Base-by-base conservation (phyloP, 2,113 vertebrate genomes). In the Tamias sibiricus region DNA sequence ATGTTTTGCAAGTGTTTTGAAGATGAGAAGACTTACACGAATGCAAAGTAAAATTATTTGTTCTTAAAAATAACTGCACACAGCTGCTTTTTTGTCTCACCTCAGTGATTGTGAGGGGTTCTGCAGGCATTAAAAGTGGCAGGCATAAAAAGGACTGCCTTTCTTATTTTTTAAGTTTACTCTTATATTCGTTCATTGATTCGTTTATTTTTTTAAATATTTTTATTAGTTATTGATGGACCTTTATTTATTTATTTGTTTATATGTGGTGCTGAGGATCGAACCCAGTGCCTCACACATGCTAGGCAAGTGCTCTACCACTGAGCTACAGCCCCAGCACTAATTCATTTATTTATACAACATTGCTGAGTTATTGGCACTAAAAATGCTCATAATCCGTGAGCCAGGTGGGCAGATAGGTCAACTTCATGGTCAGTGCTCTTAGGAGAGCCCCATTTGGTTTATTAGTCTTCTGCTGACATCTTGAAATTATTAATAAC, bases 1-100 rank as follows among this genome's bases (percentile, higher is more conserved):
- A 87, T 95, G 95, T 95, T 95, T 94, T 81, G 28, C 80, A 72
- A 52, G 52, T 40, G 72, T 92, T 95, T 85, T 94, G 87, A 92
- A 76, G 81, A 90, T 87, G 80, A 77, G 52, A 95, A 80, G 80
- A 76, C 75, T 92, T 62, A 76, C 40, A 72, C 6, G 2, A 64
- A 37, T 47, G 81, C 40, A 35, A 74, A 92, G 84, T 35, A 28
- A 28, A 16, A 90, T 72, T 90, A 62, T 95, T 97, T 87, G 62
- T 93, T 92, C 49, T 79, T 72, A 87, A 72, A 85, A 95, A 92
- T 90, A 54, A 77, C n/a, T 42, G 44, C 28, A 40, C 8, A 4
- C 3, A 13, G 3, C n/a, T 32, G 28, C 32, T 30, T n/a, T 87
- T 57, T 69, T n/a, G 74, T 35, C 88, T 75, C 57, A 14, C 94